A percentile compares a stretch with the other conserved stretches of the same genome.
phyloP scores from a whole-genome alignment of 2,113 vertebrate genomes.

The Gavialis gangeticus region DNA sequence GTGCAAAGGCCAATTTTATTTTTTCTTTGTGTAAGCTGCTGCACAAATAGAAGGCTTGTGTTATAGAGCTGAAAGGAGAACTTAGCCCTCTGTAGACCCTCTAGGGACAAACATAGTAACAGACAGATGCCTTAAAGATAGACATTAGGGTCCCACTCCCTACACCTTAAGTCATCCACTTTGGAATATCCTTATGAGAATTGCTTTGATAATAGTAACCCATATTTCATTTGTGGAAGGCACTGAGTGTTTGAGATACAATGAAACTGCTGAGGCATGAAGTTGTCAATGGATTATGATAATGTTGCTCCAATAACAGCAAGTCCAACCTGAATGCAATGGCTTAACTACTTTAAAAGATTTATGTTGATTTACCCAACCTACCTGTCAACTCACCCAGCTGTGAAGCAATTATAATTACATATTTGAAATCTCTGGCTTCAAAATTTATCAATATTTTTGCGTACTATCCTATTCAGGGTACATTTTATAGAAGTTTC shows the following conservation, averaged over 20 bases:
- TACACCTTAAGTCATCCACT: not conserved
- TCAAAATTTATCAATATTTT: not conserved
- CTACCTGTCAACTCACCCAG: not conserved
- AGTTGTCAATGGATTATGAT: not conserved
- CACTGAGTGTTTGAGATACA: not conserved
- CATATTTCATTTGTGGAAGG: not conserved
- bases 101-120: not conserved
- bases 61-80: not conserved
- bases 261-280: not conserved
- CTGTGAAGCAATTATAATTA: constrained; percentile 24
- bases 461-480: not conserved
- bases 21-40: not conserved
- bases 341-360: not conserved
- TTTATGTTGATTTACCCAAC: not conserved
- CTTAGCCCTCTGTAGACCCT: not conserved
- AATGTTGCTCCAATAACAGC: not conserved
- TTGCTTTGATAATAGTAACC: not conserved
- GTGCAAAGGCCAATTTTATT: too few relatives aligned
- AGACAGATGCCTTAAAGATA: not conserved
- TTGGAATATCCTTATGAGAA: not conserved
- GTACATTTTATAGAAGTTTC: not conserved
- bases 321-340: not conserved
- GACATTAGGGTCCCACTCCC: too few relatives aligned
- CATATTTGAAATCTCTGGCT: not conserved
- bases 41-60: fast-evolving